These are phyloP conservation scores for Anseranas semipalmata DNA, from an alignment of 2,113 vertebrate genomes.

Conservation along the genomic window DNA sequence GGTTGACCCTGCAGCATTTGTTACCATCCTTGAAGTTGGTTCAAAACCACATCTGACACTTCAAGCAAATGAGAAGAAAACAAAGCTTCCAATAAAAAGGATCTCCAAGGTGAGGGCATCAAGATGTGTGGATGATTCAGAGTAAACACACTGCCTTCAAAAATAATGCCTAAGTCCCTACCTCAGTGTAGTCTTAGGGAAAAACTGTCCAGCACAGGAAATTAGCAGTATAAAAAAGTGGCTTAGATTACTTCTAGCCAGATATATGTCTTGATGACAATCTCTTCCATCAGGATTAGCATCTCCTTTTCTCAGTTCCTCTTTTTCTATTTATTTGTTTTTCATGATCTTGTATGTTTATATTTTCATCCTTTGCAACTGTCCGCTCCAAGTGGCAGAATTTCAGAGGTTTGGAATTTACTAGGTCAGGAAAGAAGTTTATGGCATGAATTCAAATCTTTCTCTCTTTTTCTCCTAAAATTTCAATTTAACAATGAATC, in stretches of 20 bases:
- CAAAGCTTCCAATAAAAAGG: background rate
- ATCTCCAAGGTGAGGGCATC: background rate
- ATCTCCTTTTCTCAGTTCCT: background rate
- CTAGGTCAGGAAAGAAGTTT: background rate
- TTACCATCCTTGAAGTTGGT: background rate
- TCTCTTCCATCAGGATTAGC: background rate
- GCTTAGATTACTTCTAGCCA: background rate
- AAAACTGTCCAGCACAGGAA: background rate
- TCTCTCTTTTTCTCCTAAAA: background rate
- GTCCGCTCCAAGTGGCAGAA: background rate
- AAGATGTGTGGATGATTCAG: background rate
- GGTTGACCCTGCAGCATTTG: background rate
- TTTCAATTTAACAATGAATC: background rate
- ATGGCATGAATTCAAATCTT: background rate
- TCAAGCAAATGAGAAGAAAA: background rate
- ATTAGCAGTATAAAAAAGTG: background rate
- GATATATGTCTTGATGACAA: background rate
- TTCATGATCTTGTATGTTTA: background rate
- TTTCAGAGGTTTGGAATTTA: background rate
- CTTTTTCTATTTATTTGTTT: background rate
- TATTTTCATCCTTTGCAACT: background rate
- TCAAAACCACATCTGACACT: background rate
- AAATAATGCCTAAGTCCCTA: background rate
- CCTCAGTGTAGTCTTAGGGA: background rate
- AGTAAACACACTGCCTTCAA: background rate